Evolutionary conservation across 2,888 invertebrate species (phyloP).

Genomic region (Polydesmus complanatus): DNA sequence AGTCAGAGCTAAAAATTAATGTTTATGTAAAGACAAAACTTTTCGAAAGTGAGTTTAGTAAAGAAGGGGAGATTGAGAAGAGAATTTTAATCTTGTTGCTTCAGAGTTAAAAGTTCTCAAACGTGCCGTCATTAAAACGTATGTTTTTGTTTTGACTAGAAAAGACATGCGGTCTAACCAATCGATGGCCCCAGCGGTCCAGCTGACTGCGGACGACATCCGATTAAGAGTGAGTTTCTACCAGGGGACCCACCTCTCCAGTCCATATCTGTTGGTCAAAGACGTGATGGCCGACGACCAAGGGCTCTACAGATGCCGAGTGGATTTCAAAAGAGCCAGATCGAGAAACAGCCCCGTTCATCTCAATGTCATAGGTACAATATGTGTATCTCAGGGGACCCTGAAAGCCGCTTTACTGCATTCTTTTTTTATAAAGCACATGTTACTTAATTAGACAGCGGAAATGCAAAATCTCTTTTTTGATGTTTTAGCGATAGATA

Average conservation of each 20-base stretch:
- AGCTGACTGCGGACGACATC: slow-evolving; percentile 13
- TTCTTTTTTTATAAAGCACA: too few species aligned
- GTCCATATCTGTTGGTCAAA: slow-evolving; percentile 15
- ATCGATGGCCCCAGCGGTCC: slow-evolving; percentile 4
- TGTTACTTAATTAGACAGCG: too few species aligned
- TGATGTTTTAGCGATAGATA: too few species aligned
- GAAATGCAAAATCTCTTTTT: too few species aligned
- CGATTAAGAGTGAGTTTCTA: slow-evolving; percentile 14
- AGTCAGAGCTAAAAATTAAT: too few species aligned
- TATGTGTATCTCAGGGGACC: not conserved
- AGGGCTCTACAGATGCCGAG: slow-evolving; percentile 71
- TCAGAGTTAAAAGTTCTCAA: too few species aligned
- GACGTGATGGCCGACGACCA: slow-evolving; percentile 42
- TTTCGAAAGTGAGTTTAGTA: too few species aligned
- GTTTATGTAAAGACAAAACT: too few species aligned
- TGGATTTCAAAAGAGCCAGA: slow-evolving; percentile 77
- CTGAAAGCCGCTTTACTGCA: not conserved
- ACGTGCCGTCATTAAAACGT: too few species aligned
- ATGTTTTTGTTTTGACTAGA: too few species aligned
- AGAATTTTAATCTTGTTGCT: too few species aligned
- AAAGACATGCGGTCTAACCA: slow-evolving; percentile 15
- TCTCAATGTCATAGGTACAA: slow-evolving; percentile 72
- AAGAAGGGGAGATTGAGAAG: too few species aligned
- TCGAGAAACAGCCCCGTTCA: slow-evolving; percentile 75
- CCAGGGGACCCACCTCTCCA: not conserved